Conservation (phyloP, 64 coral and sea anemone genomes). For the Dendrophyllia cribrosa region DNA sequence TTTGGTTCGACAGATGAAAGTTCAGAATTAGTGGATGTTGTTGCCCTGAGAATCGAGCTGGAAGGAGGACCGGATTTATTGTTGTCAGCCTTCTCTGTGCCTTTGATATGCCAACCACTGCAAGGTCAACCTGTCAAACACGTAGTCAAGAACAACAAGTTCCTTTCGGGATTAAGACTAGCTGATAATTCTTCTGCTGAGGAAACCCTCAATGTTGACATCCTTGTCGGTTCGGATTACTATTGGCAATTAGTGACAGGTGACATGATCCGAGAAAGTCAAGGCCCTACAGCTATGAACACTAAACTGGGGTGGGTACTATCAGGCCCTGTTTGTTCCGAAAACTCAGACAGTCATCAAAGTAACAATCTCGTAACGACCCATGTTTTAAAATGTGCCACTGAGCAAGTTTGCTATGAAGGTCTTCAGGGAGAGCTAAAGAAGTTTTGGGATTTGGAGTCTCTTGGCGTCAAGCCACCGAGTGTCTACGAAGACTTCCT, state of each 20-base stretch:
- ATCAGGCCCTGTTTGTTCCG: neutral
- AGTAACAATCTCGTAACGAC: constrained; percentile 35
- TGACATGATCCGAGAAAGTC: neutral
- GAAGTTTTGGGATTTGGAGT: constrained; percentile 31
- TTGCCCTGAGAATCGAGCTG: neutral
- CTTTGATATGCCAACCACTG: constrained; percentile 29
- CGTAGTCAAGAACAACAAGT: neutral
- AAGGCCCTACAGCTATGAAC: neutral
- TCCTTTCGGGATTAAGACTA: neutral
- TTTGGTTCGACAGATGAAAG: constrained; percentile 30
- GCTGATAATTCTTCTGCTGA: constrained; percentile 12
- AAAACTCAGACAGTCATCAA: neutral
- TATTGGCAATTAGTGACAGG: constrained; percentile 52
- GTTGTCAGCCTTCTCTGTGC: constrained; percentile 19
- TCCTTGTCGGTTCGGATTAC: constrained; percentile 36
- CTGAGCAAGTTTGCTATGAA: neutral
- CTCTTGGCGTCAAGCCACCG: constrained; percentile 2
- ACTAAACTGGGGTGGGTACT: neutral
- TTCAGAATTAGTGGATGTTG: neutral
- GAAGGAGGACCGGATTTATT: neutral
- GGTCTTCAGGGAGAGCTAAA: neutral
- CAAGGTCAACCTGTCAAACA: neutral
- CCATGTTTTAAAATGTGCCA: constrained; percentile 23
- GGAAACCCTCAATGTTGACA: constrained; percentile 26
- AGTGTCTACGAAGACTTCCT: constrained; percentile 16